Conservation (phyloP, 2,797 vertebrate species). For the Merluccius polli region DNA sequence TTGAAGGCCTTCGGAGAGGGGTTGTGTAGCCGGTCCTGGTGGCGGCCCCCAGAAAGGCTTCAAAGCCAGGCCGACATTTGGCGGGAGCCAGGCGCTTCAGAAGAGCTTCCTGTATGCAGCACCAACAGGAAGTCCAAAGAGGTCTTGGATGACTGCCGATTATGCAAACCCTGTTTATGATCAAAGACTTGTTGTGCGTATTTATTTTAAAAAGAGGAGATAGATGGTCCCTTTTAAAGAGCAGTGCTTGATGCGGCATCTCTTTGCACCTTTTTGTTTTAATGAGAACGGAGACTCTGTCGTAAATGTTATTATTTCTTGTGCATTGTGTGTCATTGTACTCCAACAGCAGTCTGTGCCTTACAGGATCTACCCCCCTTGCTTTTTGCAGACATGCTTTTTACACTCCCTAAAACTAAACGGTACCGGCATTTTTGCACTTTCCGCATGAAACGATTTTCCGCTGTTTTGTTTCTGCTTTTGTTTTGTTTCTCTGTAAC, state of each 20-base stretch:
- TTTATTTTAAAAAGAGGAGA: background rate
- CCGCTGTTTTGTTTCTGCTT: too few relatives aligned
- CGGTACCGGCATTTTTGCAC: background rate
- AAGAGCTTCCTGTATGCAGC: conserved; percentile 8
- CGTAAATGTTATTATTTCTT: conserved; percentile 12
- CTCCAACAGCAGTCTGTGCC: conserved; percentile 30
- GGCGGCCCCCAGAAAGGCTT: background rate
- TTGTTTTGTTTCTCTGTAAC: conserved; percentile 6
- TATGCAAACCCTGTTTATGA: conserved; percentile 21
- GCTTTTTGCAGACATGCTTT: background rate
- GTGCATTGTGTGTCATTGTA: conserved; percentile 42
- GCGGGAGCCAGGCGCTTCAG: background rate
- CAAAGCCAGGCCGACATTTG: conserved; percentile 7
- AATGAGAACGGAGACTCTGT: conserved; percentile 7
- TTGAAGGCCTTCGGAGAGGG: background rate
- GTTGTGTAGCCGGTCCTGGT: background rate
- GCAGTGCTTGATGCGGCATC: background rate
- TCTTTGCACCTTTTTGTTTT: conserved; percentile 3
- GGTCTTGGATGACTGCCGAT: background rate
- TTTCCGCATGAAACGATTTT: background rate
- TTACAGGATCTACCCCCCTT: conserved; percentile 4
- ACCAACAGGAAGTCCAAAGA: conserved; percentile 16
- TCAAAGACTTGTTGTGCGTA: conserved; percentile 12
- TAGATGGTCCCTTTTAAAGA: background rate
- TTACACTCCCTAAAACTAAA: background rate